Evolutionary conservation across 2,797 vertebrate genomes (phyloP).

Genomic region (Malurus splendens): DNA sequence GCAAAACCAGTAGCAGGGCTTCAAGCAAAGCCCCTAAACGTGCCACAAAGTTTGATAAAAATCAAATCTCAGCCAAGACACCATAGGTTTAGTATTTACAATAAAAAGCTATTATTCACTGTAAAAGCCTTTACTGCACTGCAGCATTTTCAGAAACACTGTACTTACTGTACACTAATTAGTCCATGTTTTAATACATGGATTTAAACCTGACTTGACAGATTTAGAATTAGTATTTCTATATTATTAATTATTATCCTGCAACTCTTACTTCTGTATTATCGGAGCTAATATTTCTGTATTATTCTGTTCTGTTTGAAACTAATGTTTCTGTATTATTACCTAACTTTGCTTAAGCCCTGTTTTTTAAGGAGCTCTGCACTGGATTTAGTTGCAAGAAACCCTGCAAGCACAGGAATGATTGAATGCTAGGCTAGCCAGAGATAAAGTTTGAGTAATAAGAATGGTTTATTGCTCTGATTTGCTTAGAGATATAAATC

Average conservation of each 20-base stretch:
- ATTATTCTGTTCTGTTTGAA: not conserved
- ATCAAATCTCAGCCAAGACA: not conserved
- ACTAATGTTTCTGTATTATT: not conserved
- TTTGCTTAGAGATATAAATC: slow-evolving; percentile 52
- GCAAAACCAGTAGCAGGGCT: not conserved
- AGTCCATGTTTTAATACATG: not conserved
- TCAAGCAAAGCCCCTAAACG: not conserved
- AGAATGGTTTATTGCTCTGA: slow-evolving; percentile 16
- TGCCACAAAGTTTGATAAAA: not conserved
- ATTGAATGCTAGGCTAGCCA: not conserved
- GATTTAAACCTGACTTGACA: not conserved
- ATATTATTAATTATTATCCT: not conserved
- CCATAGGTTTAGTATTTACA: not conserved
- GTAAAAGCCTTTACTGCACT: not conserved
- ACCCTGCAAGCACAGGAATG: not conserved
- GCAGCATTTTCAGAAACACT: not conserved
- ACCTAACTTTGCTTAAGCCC: not conserved
- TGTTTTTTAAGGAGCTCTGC: not conserved
- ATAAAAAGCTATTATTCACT: not conserved
- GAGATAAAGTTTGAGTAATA: slow-evolving; percentile 33
- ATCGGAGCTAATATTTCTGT: not conserved
- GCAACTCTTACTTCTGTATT: not conserved
- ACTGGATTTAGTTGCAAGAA: not conserved
- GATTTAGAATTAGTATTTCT: not conserved
- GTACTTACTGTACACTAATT: no score